Conservation (phyloP, 2,113 vertebrate genomes). For the Nothobranchius furzeri region DNA sequence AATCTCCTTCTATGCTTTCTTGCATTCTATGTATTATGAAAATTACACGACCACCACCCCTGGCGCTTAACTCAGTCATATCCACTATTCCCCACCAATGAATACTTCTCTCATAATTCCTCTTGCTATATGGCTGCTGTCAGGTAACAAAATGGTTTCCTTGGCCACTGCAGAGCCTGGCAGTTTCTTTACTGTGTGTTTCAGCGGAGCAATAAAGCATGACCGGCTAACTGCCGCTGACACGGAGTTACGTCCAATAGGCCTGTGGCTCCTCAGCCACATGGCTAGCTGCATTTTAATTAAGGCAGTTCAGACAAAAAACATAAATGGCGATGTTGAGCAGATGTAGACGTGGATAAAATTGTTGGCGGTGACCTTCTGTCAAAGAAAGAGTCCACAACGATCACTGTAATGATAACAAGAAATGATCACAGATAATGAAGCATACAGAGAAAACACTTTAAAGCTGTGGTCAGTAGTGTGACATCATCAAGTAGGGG, state of each 20-base stretch:
- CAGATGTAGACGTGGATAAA: neutral
- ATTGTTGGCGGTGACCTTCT: neutral
- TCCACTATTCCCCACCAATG: neutral
- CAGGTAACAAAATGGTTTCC: slow-evolving; percentile 64
- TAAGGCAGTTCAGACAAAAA: slow-evolving; percentile 27
- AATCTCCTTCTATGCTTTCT: slow-evolving; percentile 1
- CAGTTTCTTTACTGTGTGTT: slow-evolving; percentile 66
- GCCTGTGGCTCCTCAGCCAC: slow-evolving; percentile 45
- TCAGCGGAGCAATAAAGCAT: slow-evolving; percentile 61
- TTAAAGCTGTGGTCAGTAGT: no score
- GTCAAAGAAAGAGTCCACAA: no score
- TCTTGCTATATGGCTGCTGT: slow-evolving; percentile 53
- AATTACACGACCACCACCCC: slow-evolving; percentile 27
- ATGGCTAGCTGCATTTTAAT: slow-evolving; percentile 58
- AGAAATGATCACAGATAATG: no score
- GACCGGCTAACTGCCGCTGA: slow-evolving; percentile 46
- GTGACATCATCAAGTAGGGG: no score
- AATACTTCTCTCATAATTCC: slow-evolving; percentile 43
- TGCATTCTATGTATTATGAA: slow-evolving; percentile 45
- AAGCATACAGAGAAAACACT: no score
- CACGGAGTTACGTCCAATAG: slow-evolving; percentile 54
- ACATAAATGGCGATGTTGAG: slow-evolving; percentile 1
- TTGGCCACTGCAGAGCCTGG: slow-evolving; percentile 57
- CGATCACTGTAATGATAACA: no score
- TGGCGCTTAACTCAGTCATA: neutral